Evolutionary conservation across 2,888 invertebrate genomes (phyloP), one percentile per base, ranked within the genome.

Genomic region (Charanyca ferruginea): DNA sequence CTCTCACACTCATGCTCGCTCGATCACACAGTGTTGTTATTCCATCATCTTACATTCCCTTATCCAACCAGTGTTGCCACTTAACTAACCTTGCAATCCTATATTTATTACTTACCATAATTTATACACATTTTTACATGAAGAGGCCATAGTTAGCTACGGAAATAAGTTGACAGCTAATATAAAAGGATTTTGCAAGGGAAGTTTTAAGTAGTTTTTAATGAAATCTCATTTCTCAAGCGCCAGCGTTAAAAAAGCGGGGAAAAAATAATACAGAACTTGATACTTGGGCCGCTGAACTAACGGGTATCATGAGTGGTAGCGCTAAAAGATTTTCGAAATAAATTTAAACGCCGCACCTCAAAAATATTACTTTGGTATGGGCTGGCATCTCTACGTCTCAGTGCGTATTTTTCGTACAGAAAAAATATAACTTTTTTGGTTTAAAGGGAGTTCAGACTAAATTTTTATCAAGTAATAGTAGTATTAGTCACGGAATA

Each of bases 121-220:
- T 51, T 20, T 47, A 75, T 55, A 47, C 35, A 41, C 25, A 70
- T 76, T 48, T 55, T 25, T 22, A 23, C 25, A 22, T 48, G 4
- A 48, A 41, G 18, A 11, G 11, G 22, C 9, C 25, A 16, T 22
- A 51, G n/a, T 53, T 42, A 23, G n/a, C 61, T 57, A 57, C 55
- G 23, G 8, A 54, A 55, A 70, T 49, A 60, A 52, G 59, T 61
- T 49, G 32, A 35, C 68, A 61, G 69, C 53, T 70, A 70, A 65
- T 78, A 64, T 60, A 70, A 73, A 73, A 61, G 57, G 49, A 61
- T 35, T 71, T 73, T 80, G 69, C 69, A 78, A 70, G 59, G 42
- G 53, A 84, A 83, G 68, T 81, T 78, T 47, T 68, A 78, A 78
- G 70, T 81, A 81, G 75, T 83, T 84, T 70, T 72, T 49, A 80